These are phyloP conservation scores for Boulengerochromis microlepis DNA, from an alignment of 2,113 vertebrate genomes.

Conservation along the genomic window DNA sequence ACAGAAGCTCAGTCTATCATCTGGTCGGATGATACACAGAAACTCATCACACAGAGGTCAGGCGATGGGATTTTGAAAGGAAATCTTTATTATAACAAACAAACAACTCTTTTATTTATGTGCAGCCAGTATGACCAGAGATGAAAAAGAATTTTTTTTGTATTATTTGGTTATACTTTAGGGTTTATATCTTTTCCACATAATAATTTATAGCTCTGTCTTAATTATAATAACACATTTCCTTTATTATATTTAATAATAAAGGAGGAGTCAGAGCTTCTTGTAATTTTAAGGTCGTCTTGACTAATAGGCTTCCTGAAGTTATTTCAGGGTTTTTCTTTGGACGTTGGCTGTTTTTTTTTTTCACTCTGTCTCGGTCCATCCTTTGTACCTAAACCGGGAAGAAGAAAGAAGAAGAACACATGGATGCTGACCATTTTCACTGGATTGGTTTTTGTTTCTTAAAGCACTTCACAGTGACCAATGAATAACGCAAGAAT, in stretches of 20 bases:
- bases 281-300: background rate
- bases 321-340: background rate
- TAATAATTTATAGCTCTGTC: background rate
- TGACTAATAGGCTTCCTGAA: background rate
- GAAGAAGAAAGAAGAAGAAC: background rate
- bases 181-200: background rate
- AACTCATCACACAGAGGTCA: background rate
- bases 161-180: background rate
- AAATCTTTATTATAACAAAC: background rate
- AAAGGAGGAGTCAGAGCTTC: background rate
- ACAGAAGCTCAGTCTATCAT: background rate
- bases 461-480: background rate
- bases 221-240: background rate
- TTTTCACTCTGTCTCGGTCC: fast-evolving
- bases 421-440: background rate
- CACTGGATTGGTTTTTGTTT: background rate
- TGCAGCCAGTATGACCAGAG: background rate
- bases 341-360: background rate
- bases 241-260: background rate
- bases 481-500: background rate
- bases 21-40: background rate
- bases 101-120: background rate
- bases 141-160: fast-evolving
- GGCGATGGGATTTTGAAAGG: background rate
- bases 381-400: background rate